Evolutionary conservation across 2,888 invertebrate species (phyloP), one percentile per base, ranked within the genome.

Genomic region (Drosophila acutilabella): DNA sequence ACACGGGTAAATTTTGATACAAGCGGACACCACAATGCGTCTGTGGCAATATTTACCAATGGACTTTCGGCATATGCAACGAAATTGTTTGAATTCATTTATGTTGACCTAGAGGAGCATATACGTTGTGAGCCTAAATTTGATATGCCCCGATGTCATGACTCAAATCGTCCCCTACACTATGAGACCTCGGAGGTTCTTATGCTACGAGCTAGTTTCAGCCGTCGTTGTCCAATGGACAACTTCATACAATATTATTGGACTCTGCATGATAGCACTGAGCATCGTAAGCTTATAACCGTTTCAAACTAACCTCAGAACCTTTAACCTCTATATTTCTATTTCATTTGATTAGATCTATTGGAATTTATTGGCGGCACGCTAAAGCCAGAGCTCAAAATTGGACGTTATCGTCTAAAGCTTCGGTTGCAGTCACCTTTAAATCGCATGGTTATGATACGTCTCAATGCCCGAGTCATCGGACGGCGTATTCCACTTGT

Each of bases 211-310:
- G 64, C 61, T 16, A 36, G 41, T 2, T 78, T 74, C 48, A 18
- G n/a, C 0, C 45, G 59, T 1, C 61, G 67, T 4, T 77, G 77
- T 38, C 77, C 77, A 8, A 64, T 76, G 69, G 76, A 77, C 30
- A 64, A 7, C 1, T 73, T 59, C 16, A 71, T 52, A n/a, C 62
- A 68, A 33, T 78, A 71, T n/a, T 74, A 60, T 44, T 78, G 77
- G 77, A 77, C 77, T 0, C 42, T 78, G 0, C 77, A 78, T 14
- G 77, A 78, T 30, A 74, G 77, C 16, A 77, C 74, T 0, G 77
- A 68, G 4, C 41, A 40, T 1, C 60, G 77, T 78, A 52, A 78
- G 77, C 30, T 30, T 60, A 33, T 2, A 18, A 4, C 10, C 5
- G 13, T 18, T 45, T 41, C 2, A 20, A 26, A 6, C 26, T 7